These are phyloP conservation scores for Cryptotis parvus DNA, from an alignment of 2,113 vertebrate genomes.

Conservation along the genomic window DNA sequence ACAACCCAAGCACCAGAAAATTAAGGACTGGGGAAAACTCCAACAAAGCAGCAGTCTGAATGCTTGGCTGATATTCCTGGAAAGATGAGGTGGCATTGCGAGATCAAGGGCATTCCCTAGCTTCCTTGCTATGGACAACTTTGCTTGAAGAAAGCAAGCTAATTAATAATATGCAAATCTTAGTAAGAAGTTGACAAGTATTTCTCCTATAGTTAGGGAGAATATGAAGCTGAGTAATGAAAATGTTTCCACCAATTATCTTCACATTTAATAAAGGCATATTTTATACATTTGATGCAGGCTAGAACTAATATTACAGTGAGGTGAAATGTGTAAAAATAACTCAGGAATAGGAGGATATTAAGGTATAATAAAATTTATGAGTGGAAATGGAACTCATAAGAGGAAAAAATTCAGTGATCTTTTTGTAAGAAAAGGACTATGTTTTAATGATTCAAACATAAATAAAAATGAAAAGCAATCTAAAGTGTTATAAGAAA, in stretches of 20 bases:
- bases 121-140: background rate
- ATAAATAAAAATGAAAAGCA: slow-evolving; percentile 43
- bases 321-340: slow-evolving; percentile 46
- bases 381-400: slow-evolving; percentile 27
- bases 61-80: background rate
- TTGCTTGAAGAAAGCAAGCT: background rate
- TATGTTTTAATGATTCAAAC: slow-evolving; percentile 46
- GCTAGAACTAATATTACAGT: slow-evolving; percentile 13
- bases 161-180: slow-evolving; percentile 12
- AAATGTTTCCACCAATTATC: slow-evolving; percentile 54
- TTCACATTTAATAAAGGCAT: slow-evolving; percentile 42
- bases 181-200: background rate
- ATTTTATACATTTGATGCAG: background rate
- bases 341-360: background rate
- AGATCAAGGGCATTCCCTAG: background rate
- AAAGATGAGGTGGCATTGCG: background rate
- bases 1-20: too few species aligned
- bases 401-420: background rate
- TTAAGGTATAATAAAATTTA: slow-evolving; percentile 2
- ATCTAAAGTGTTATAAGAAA: background rate
- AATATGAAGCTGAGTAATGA: slow-evolving; percentile 5
- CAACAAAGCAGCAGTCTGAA: background rate
- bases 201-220: background rate
- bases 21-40: background rate
- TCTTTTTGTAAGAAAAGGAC: slow-evolving; percentile 4